Conservation (phyloP, 1,140 invertebrate genomes). For the Penaeus japonicus region DNA sequence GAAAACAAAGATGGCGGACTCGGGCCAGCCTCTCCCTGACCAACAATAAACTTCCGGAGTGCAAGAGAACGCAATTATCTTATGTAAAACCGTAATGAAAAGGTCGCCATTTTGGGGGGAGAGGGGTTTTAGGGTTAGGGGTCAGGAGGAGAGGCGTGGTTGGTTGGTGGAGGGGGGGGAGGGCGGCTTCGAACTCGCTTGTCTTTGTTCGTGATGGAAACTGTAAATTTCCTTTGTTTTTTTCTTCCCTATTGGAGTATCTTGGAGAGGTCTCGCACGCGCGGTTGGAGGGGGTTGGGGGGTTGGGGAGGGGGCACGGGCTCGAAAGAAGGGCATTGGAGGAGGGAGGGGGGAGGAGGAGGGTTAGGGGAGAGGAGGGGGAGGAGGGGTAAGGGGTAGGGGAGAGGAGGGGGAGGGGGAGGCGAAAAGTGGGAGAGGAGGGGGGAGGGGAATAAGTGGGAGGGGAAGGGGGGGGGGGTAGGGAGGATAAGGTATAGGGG, state of each 20-base stretch:
- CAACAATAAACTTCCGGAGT: conserved; percentile 6
- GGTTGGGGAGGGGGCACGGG: neutral
- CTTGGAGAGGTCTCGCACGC: no score
- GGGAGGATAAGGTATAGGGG: neutral
- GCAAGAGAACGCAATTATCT: conserved; percentile 24
- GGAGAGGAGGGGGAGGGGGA: neutral
- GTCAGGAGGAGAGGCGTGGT: no score
- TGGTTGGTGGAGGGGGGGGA: neutral
- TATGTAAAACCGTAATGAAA: neutral
- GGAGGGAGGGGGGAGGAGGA: neutral
- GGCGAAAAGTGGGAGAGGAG: neutral
- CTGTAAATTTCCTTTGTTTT: conserved; percentile 11
- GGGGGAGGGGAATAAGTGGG: neutral
- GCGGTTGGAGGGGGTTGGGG: neutral
- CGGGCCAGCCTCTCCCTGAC: no score
- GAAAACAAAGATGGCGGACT: no score
- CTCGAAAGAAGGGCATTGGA: neutral
- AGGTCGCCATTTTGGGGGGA: neutral
- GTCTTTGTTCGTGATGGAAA: neutral
- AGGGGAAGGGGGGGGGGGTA: neutral
- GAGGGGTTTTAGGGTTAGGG: no score
- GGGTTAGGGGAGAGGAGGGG: no score
- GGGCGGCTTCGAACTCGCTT: neutral
- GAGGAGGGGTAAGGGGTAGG: no score
- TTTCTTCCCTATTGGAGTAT: neutral